Evolutionary conservation across 1,140 invertebrate species (phyloP).

Genomic region (Plectrocnemia conspersa): DNA sequence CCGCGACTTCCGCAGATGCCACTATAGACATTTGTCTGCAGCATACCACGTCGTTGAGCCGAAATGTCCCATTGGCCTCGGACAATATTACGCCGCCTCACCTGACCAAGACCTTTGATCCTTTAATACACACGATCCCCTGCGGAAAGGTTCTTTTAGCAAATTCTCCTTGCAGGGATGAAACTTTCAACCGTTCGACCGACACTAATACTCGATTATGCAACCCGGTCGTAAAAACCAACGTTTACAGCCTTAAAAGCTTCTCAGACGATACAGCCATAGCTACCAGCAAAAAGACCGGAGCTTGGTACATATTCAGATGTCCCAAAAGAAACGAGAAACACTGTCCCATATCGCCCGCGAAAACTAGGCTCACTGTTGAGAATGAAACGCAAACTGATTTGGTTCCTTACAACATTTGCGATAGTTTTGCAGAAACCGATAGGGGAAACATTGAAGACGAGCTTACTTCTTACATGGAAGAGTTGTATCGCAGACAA

Average conservation of each 20-base stretch:
- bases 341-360: constrained; percentile 13
- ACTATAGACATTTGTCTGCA: not conserved
- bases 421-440: not conserved
- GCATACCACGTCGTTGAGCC: constrained; percentile 10
- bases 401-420: constrained; percentile 12
- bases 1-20: not conserved
- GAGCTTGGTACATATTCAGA: constrained; percentile 22
- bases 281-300: not conserved
- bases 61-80: not conserved
- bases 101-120: not conserved
- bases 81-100: too few relatives aligned
- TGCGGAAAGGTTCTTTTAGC: constrained; percentile 2
- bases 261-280: not conserved
- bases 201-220: constrained; percentile 13
- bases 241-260: constrained; percentile 2
- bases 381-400: constrained; percentile 33
- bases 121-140: not conserved
- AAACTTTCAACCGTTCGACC: constrained; percentile 5
- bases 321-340: constrained; percentile 4
- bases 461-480: constrained; percentile 31
- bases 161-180: constrained; percentile 16
- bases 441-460: constrained; percentile 23
- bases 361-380: constrained; percentile 18
- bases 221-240: not conserved
- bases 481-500: constrained; percentile 29